Base-by-base conservation (phyloP, 2,888 invertebrate genomes). In the Nephrocerus scutellatus region DNA sequence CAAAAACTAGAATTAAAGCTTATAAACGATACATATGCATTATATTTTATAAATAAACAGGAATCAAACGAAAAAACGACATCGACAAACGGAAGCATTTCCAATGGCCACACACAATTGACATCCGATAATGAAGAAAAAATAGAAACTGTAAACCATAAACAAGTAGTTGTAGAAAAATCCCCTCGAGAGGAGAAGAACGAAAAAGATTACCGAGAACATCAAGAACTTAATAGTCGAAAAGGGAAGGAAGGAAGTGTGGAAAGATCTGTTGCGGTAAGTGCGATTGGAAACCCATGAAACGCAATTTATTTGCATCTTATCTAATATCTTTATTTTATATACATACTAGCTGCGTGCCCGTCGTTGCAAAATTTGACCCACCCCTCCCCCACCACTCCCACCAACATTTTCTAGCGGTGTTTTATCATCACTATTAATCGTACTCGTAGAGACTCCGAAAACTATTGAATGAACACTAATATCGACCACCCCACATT, bases 201-300 rank as follows among this genome's bases (percentile, higher is more conserved):
- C 13, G 16, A 6, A 36, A 36, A 48, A 39, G 40, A 50, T 30
- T 38, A 39, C 22, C 37, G 47, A 53, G 30, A 37, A 38, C 37
- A 55, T 51, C 16, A 31, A 30, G 45, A 45, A 39, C 16, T 30
- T 32, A 33, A 47, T 26, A 55, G 54, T 37, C 45, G 52, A 33
- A 64, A 59, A 43, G 59, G 57, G 36, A 55, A 56, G 36, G 66
- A 66, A 14, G 54, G 51, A 34, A 64, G 60, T 52, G 52, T 53
- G 47, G 67, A 67, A 39, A 61, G 62, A 44, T 57, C 63, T 51
- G 55, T 66, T 41, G 60, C 60, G 63, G 67, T 67, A 54, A 57
- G 51, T 49, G 6, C 23, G 16, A 15, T 29, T 7, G 9, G 18
- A 30, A 21, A 13, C 34, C 7, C 13, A 19, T 41, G 40, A 20